Evolutionary conservation across 2,797 vertebrate species (phyloP).

Genomic region (Schizopygopsis pylzovi): DNA sequence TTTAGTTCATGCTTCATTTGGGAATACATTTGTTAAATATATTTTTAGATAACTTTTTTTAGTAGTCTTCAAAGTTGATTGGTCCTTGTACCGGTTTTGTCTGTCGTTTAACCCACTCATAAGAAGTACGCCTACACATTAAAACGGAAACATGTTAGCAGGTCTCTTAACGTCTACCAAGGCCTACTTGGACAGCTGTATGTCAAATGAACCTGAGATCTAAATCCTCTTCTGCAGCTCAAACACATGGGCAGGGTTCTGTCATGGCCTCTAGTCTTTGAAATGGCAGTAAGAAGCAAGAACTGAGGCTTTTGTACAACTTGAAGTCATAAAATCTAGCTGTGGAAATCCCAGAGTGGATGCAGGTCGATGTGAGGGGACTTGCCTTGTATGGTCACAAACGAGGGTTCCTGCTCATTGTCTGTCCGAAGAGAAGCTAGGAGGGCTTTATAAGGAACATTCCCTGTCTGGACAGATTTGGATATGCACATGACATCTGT

Average conservation of each 20-base stretch:
- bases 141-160: neutral
- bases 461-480: constrained; percentile 14
- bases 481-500: neutral
- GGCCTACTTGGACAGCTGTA: neutral
- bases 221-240: constrained; percentile 21
- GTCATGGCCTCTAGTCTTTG: neutral
- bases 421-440: constrained; percentile 46
- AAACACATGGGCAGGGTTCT: neutral
- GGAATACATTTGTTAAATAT: neutral
- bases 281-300: neutral
- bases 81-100: neutral
- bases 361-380: constrained; percentile 23
- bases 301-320: neutral
- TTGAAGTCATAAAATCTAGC: neutral
- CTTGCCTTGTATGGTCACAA: constrained; percentile 74
- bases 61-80: neutral
- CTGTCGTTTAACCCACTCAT: neutral
- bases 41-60: neutral
- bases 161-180: neutral
- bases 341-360: constrained; percentile 22
- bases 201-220: constrained; percentile 4
- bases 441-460: constrained; percentile 65
- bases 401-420: constrained; percentile 41
- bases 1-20: neutral
- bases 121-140: neutral